These are phyloP conservation scores for Reticulitermes lucifugus DNA, from an alignment of 2,888 invertebrate species.

Conservation along the genomic window DNA sequence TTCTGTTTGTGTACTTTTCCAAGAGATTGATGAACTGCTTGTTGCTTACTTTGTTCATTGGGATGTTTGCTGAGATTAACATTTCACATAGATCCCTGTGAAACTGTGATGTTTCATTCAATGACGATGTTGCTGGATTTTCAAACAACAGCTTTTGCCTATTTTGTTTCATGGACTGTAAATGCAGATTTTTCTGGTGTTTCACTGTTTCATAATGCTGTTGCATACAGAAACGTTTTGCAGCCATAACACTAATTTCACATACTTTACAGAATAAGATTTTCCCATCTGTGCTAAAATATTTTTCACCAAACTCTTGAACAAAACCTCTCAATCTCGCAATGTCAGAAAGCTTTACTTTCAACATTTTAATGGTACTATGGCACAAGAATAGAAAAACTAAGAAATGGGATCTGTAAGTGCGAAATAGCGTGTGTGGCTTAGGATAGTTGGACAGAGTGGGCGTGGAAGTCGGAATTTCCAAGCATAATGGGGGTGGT, in stretches of 20 bases:
- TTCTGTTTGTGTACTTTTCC: not conserved
- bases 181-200: not conserved
- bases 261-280: constrained; percentile 12
- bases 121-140: not conserved
- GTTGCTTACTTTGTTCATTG: constrained; percentile 15
- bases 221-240: not conserved
- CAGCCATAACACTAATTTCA: constrained; percentile 6
- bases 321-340: constrained; percentile 6
- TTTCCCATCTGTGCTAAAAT: not conserved
- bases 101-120: not conserved
- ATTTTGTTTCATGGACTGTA: not conserved
- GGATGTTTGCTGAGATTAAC: constrained; percentile 1
- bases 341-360: not conserved
- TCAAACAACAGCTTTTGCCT: not conserved
- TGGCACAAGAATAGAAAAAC: no score
- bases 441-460: no score
- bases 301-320: not conserved
- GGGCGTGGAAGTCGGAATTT: no score
- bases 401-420: no score
- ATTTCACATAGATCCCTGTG: not conserved
- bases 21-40: not conserved
- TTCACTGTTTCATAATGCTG: constrained; percentile 10
- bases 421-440: no score
- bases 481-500: no score
- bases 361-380: not conserved